Base-by-base conservation (phyloP, 37 sponge, comb jelly and placozoan species). In the Spongia lamella region DNA sequence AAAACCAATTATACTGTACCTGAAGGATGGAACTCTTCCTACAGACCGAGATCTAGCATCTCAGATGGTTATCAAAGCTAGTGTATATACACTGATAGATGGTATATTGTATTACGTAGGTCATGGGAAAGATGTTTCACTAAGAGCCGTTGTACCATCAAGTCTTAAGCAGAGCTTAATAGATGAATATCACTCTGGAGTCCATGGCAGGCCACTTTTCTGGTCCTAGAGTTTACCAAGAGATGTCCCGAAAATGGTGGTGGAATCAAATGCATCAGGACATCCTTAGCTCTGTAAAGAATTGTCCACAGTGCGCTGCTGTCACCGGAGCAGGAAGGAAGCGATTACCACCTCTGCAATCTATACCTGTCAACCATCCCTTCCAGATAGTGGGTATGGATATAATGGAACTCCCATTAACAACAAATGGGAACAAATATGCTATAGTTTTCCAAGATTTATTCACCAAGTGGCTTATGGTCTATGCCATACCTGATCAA, bases 131-230 rank as follows among this genome's bases (percentile, higher is more conserved):
- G n/a, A n/a, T n/a, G n/a, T n/a, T n/a, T n/a, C n/a, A n/a, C n/a
- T 17, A 27, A 15, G 26, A 61, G 64, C 64, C n/a, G 64, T 16
- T 19, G 64, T 61, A 24, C 64, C 64, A 16, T 17, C 19, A 21
- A 22, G 22, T 24, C 64, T 24, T 16, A 22, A 21, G 22, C 15
- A 61, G 22, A 16, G 15, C n/a, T 24, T 61, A 25, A n/a, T 61
- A 21, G 26, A 21, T 22, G 25, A 61, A 15, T 19, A 61, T 19
- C 64, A 61, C 22, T 22, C 26, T 21, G 64, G 64, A 61, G 15
- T n/a, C n/a, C 26, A 24, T 61, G n/a, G 64, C 64, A 16, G 64
- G 64, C 15, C 64, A 61, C 22, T 17, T 61, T 24, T 61, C 17
- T n/a, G n/a, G n/a, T n/a, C n/a, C n/a, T n/a, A n/a, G n/a, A n/a